phyloP scores from a whole-genome alignment of 2,797 vertebrate species.

The Gouania willdenowi region DNA sequence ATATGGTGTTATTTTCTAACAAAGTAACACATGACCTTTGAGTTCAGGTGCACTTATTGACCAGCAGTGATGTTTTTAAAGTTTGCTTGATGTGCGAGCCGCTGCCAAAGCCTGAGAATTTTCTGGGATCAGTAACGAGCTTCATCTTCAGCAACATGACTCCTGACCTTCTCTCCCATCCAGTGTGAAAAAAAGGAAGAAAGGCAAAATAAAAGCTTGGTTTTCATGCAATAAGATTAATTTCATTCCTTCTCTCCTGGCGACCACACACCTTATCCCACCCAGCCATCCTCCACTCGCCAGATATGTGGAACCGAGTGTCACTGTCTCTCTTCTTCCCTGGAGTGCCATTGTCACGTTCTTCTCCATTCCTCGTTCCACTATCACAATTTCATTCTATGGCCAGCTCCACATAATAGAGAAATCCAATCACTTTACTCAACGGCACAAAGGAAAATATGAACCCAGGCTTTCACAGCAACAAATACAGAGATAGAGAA shows the following conservation, averaged over 20 bases:
- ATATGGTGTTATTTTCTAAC: background rate
- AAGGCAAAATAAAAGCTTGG: constrained; percentile 7
- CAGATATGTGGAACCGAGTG: background rate
- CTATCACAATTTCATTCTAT: constrained; percentile 30
- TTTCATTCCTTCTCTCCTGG: constrained; percentile 14
- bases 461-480: constrained; percentile 23
- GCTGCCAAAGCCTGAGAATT: background rate
- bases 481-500: constrained; percentile 5
- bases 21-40: background rate
- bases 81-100: background rate
- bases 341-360: constrained; percentile 8
- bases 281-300: background rate
- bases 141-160: constrained; percentile 28
- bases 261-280: constrained; percentile 5
- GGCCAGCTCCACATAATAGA: constrained; percentile 43
- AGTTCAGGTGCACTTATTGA: constrained; percentile 9
- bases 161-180: constrained; percentile 33
- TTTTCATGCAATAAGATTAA: constrained; percentile 55
- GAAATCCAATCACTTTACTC: constrained; percentile 45
- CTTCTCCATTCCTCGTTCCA: constrained; percentile 29
- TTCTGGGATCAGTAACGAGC: constrained; percentile 35
- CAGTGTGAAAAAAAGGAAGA: background rate
- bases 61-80: background rate
- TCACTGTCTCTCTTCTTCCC: constrained; percentile 15
- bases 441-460: constrained; percentile 49